Base-by-base conservation (phyloP, 2,888 invertebrate genomes). In the Leuctra nigra region DNA sequence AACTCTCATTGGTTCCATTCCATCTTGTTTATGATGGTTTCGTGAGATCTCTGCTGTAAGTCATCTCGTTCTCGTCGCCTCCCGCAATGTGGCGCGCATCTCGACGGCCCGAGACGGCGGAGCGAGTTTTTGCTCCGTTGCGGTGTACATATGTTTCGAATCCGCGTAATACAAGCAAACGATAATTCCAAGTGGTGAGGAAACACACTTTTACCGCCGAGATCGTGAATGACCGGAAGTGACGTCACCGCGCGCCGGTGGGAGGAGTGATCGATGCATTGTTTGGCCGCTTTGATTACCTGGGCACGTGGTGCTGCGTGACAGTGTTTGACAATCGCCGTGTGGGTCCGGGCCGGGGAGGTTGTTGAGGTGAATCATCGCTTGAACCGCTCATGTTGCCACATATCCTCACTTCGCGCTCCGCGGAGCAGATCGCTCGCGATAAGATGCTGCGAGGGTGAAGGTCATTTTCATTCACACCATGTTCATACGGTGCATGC, bases 231-330 rank as follows among this genome's bases (percentile, higher is more conserved):
- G 48, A 48, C 50, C 50, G 50, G 50, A 50, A 35, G 11, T 50
- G 50, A 50, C 50, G 50, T 50, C 33, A 50, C 33, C 13, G n/a
- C n/a, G 35, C 50, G n/a, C n/a, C 36, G n/a, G n/a, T n/a, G n/a
- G n/a, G n/a, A n/a, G n/a, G n/a, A n/a, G n/a, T n/a, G n/a, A n/a
- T n/a, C n/a, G n/a, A n/a, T n/a, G n/a, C n/a, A 50, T 50, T 50
- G 50, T 50, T 50, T 16, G n/a, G 24, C 24, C n/a, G 20, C 39
- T 2, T 16, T 39, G 18, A 39, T 7, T 20, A 20, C 20, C 22
- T 23, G 20, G 29, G 50, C 35, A 50, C 50, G 50, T 50, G 50
- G 35, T 7, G 20, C 18, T 16, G 22, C 35, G 50, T 50, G 50
- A 18, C 29, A 35, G 20, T 11, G 33, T 14, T 25, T 48, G 44